Base-by-base conservation (phyloP, 2,888 invertebrate genomes). In the Diadegma fenestrale region DNA sequence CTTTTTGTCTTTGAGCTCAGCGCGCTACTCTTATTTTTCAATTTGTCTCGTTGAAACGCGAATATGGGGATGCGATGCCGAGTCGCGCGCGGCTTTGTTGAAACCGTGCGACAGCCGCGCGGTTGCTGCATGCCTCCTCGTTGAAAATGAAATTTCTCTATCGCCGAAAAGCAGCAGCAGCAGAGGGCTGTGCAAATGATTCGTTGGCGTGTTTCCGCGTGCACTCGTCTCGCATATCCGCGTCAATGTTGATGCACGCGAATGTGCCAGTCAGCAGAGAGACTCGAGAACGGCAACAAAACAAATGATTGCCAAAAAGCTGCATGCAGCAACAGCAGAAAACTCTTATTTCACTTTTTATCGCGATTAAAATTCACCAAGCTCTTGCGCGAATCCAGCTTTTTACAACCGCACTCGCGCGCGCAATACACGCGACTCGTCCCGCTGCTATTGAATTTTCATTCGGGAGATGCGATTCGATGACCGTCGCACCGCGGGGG, bases 311-410 rank as follows among this genome's bases (percentile, higher is more conserved):
- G 69, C 83, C 79, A 83, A 83, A 79, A 63, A 83, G 79, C 79
- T 83, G 79, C 79, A 79, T 80, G 79, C 75, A 83, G 69, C 83
- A 83, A 79, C 79, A 75, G 61, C n/a, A n/a, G n/a, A n/a, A n/a
- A n/a, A n/a, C 73, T 63, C 69, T 63, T 79, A 75, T 69, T 83
- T 73, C 43, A 51, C 75, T 72, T 79, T 79, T 79, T 33, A 33
- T 6, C 33, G 33, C 68, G 58, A 61, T 69, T 10, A 54, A 78
- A 26, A 48, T 19, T 61, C 17, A 30, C 73, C 68, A 26, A 51
- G 19, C n/a, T 19, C 58, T 19, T 45, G 37, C 64, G 17, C 26
- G 10, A 19, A 12, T 54, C 10, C 12, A 51, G 19, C 0, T 51
- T 51, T 19, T 51, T 1, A n/a, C 51, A 19, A 51, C 51, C 6